These are phyloP conservation scores for Sturnira hondurensis DNA, from an alignment of 2,113 vertebrate species.

Conservation along the genomic window DNA sequence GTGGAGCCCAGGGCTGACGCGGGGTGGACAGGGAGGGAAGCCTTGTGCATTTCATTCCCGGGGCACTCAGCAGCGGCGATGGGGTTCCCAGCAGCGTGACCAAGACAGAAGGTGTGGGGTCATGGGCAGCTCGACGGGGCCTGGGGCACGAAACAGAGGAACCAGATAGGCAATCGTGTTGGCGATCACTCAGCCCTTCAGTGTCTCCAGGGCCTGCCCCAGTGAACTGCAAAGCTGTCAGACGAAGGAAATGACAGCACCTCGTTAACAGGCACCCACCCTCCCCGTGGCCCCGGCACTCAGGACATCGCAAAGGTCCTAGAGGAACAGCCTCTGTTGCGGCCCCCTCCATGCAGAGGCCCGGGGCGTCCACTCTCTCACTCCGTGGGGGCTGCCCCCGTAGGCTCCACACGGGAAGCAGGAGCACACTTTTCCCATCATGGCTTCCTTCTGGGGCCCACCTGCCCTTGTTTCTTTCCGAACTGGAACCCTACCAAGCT, in stretches of 20 bases:
- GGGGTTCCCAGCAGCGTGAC: neutral
- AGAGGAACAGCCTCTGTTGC: neutral
- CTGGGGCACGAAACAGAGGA: neutral
- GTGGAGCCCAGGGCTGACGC: neutral
- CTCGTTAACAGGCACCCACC: neutral
- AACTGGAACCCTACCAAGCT: neutral
- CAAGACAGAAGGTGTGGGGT: neutral
- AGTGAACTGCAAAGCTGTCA: neutral
- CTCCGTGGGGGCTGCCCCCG: neutral
- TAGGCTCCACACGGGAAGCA: fast-evolving
- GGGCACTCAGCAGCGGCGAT: neutral
- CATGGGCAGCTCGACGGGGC: neutral
- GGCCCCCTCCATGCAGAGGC: neutral
- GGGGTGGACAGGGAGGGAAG: neutral
- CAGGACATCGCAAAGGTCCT: neutral
- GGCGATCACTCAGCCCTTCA: fast-evolving
- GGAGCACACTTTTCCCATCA: too few species aligned
- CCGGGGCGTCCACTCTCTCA: neutral
- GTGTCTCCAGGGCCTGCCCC: neutral
- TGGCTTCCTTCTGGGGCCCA: neutral
- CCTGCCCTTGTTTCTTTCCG: neutral
- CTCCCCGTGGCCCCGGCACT: neutral
- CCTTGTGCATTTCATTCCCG: neutral
- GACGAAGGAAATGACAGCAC: neutral
- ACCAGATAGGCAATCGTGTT: neutral